These are phyloP conservation scores for Chionis minor DNA, from an alignment of 2,113 vertebrate genomes.

Conservation along the genomic window DNA sequence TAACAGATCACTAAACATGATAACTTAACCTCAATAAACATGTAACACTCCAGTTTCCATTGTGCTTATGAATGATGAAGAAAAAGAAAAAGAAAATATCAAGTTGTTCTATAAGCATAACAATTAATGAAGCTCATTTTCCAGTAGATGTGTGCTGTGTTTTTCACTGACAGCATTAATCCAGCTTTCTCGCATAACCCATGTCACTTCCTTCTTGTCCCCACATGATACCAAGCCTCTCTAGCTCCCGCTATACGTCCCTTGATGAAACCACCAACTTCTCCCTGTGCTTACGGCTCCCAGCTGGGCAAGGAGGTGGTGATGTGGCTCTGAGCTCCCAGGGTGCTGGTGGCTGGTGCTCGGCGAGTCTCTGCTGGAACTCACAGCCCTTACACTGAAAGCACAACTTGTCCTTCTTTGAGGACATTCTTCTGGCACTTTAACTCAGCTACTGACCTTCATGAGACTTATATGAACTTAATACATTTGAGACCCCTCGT, in stretches of 20 bases:
- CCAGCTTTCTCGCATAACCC: neutral
- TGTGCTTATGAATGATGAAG: neutral
- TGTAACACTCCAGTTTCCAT: neutral
- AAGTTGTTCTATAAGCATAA: neutral
- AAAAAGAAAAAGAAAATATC: neutral
- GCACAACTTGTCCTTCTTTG: neutral
- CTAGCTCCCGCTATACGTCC: neutral
- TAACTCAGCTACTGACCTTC: neutral
- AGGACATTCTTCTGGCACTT: neutral
- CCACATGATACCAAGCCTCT: neutral
- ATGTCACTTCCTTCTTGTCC: neutral
- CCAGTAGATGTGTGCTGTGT: neutral
- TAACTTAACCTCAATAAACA: neutral
- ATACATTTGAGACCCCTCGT: neutral
- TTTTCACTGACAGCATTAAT: neutral
- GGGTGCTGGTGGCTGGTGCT: neutral
- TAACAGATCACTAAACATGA: neutral
- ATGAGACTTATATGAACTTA: neutral
- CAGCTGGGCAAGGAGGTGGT: neutral
- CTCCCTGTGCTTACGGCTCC: neutral
- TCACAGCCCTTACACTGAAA: neutral
- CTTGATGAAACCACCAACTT: neutral
- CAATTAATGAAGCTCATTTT: neutral
- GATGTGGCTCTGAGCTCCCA: neutral
- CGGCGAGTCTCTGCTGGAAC: fast-evolving